Evolutionary conservation across 2,797 vertebrate genomes (phyloP).

Genomic region (Alauda arvensis): DNA sequence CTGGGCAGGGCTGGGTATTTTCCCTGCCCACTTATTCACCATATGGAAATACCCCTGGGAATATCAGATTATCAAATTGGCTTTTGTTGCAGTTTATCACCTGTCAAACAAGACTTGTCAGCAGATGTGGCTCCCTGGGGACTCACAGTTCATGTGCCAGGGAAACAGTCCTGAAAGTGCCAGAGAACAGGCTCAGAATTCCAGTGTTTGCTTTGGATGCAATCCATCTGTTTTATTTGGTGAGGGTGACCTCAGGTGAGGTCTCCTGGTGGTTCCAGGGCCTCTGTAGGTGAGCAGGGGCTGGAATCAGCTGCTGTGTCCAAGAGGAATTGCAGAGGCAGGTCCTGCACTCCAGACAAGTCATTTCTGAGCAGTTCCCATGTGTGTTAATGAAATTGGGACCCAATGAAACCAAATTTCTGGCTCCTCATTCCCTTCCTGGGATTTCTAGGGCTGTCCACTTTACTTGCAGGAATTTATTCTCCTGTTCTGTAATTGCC

Average conservation of each 20-base stretch:
- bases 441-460: background rate
- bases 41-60: background rate
- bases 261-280: too few species aligned
- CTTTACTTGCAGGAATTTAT: slow-evolving; percentile 8
- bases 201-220: background rate
- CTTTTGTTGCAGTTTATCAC: background rate
- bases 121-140: background rate
- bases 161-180: background rate
- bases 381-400: slow-evolving; percentile 5
- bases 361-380: background rate
- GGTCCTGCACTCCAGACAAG: rapidly evolving
- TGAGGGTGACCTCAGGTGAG: background rate
- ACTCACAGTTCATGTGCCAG: background rate
- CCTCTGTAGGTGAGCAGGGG: background rate
- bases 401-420: background rate
- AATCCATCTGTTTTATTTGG: background rate
- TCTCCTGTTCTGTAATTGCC: slow-evolving; percentile 1
- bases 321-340: background rate
- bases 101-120: background rate
- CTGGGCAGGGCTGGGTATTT: background rate
- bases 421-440: slow-evolving; percentile 16
- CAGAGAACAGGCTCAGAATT: background rate
- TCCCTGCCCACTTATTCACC: background rate
- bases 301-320: background rate
- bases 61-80: background rate